phyloP scores from a whole-genome alignment of 2,888 invertebrate genomes.

The Corbicula japonica region DNA sequence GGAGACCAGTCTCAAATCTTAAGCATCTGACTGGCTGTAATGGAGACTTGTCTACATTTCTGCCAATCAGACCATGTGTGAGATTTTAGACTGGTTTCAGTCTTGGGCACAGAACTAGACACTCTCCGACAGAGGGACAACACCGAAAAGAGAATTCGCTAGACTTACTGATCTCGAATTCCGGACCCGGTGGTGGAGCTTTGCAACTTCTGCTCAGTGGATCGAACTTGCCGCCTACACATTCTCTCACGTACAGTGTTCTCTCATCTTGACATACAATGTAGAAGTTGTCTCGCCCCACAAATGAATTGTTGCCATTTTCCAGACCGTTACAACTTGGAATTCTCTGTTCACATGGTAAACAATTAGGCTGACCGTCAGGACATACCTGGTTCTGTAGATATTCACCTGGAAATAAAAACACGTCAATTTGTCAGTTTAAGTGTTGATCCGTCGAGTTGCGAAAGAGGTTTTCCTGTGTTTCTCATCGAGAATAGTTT shows the following conservation, averaged over 20 bases:
- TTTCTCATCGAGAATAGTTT: too few species aligned
- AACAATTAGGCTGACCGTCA: conserved; percentile 47
- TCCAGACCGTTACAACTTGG: conserved; percentile 65
- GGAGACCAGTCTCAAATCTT: too few species aligned
- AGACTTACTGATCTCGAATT: conserved; percentile 58
- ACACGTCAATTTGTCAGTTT: too few species aligned
- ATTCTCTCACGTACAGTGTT: conserved; percentile 60
- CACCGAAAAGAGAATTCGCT: too few species aligned
- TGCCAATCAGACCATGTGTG: too few species aligned
- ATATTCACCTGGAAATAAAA: conserved; percentile 56
- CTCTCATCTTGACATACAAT: conserved; percentile 64
- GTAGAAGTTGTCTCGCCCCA: conserved; percentile 59
- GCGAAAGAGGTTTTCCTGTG: too few species aligned
- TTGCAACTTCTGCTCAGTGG: conserved; percentile 46
- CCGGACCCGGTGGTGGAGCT: conserved; percentile 35
- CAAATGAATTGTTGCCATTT: conserved; percentile 66
- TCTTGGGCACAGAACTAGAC: too few species aligned
- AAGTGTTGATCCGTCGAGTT: too few species aligned
- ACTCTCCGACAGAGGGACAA: too few species aligned
- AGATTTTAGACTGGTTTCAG: too few species aligned
- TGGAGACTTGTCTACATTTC: too few species aligned
- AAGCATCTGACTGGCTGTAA: too few species aligned
- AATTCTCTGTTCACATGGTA: conserved; percentile 68
- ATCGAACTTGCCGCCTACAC: conserved; percentile 53
- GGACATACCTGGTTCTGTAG: conserved; percentile 64